Base-by-base conservation (phyloP, 2,888 invertebrate genomes). In the Tholera decimalis region DNA sequence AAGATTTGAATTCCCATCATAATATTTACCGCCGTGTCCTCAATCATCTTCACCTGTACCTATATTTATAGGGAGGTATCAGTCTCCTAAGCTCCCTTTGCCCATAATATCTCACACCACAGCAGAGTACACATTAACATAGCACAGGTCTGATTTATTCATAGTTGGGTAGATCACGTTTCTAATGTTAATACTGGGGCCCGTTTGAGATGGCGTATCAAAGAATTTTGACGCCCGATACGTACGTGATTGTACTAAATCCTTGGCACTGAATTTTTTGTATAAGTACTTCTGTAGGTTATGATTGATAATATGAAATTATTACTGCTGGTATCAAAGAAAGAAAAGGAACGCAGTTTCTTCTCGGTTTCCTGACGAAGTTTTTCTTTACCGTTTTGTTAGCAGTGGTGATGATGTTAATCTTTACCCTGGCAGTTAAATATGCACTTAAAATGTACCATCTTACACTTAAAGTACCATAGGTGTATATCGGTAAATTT, bases 81-180 rank as follows among this genome's bases (percentile, higher is more conserved):
- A 15, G 4, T 69, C 20, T 50, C 3, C n/a, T 1, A 50, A 30
- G 28, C 51, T 43, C 28, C 50, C 63, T 63, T 68, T 61, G 15
- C 53, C 51, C 49, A 49, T 56, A 57, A 70, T 63, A 69, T 59
- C 61, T 57, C 30, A 43, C 41, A 62, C 77, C 60, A 50, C 58
- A 41, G 58, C 18, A 37, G 22, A 50, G 59, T 51, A 53, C 28
- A 47, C 30, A 75, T 75, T 75, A 75, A 30, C 70, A 75, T 74
- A 75, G 70, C 43, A 54, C 76, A 62, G 57, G 49, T 57, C 78
- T 86, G 82, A 83, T 84, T 85, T 86, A 86, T 86, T 85, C 85
- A 83, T 77, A 50, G 57, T 49, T 24, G 51, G 50, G 55, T 26
- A 61, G 61, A 50, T 75, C 82, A 75, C 79, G 82, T 82, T 72